phyloP scores from a whole-genome alignment of 2,113 vertebrate genomes.

The Peromyscus maniculatus region DNA sequence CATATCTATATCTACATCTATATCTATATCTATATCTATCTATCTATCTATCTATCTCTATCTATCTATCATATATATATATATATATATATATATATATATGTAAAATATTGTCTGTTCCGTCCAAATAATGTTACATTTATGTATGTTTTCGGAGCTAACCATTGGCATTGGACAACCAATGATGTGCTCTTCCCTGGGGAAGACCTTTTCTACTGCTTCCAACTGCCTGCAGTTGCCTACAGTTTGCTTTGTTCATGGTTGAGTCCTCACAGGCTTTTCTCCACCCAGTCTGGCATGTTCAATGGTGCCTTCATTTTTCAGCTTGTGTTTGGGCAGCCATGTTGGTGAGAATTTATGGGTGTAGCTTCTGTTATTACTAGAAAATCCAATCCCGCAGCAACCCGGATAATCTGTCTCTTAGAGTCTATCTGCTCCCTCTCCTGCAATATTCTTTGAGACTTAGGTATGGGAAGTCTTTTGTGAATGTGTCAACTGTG shows the following conservation, averaged over 20 bases:
- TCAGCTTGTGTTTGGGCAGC: neutral
- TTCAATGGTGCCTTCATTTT: neutral
- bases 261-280: neutral
- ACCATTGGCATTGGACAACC: neutral
- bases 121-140: neutral
- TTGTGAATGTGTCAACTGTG: neutral
- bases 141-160: neutral
- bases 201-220: neutral
- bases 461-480: neutral
- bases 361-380: neutral
- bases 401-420: neutral
- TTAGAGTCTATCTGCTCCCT: neutral
- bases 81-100: neutral
- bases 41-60: fast-evolving
- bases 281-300: neutral
- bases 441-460: neutral
- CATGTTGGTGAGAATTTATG: neutral
- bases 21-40: too few species aligned
- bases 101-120: neutral
- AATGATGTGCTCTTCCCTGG: neutral
- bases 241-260: neutral
- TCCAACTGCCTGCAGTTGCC: neutral
- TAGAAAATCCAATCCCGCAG: neutral
- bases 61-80: neutral
- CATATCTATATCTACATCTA: neutral